Conservation (phyloP, 2,888 invertebrate species). For the Charanyca ferruginea region DNA sequence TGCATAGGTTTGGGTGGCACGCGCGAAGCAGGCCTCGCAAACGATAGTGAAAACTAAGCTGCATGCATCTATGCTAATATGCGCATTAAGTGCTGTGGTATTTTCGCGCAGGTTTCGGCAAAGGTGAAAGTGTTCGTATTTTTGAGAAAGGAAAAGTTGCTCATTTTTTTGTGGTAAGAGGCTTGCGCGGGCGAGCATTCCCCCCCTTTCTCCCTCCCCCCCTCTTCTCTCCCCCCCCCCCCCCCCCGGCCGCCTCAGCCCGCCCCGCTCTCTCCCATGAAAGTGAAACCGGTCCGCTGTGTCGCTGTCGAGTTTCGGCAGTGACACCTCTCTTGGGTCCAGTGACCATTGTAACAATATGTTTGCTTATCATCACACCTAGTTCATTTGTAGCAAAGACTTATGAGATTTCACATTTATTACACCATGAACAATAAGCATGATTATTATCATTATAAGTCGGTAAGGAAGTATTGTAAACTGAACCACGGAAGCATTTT, state of each 20-base stretch:
- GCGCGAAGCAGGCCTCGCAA: constrained; percentile 15
- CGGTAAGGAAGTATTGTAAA: constrained; percentile 4
- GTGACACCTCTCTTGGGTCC: constrained; percentile 58
- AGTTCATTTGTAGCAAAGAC: neutral
- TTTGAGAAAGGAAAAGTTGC: constrained; percentile 90
- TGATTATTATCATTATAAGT: constrained; percentile 1
- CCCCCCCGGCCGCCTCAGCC: constrained; percentile 32
- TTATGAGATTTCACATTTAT: constrained; percentile 9
- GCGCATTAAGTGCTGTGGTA: constrained; percentile 67
- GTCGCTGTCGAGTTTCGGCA: constrained; percentile 63
- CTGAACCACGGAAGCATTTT: constrained; percentile 18
- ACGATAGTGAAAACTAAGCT: constrained; percentile 70
- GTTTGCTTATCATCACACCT: constrained; percentile 7
- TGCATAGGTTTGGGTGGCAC: neutral
- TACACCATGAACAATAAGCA: neutral
- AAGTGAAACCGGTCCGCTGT: constrained; percentile 83
- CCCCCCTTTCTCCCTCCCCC: constrained; percentile 34
- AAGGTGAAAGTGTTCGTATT: constrained; percentile 88
- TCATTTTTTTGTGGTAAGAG: constrained; percentile 85
- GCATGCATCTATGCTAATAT: constrained; percentile 69
- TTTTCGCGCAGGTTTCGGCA: constrained; percentile 83
- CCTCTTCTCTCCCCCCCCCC: constrained; percentile 29
- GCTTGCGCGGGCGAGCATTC: constrained; percentile 79
- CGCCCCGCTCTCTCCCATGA: constrained; percentile 71
- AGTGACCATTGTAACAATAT: constrained; percentile 32